Evolutionary conservation across 2,888 invertebrate species (phyloP), one percentile per base, ranked within the genome.

Genomic region (Microchrysa polita): DNA sequence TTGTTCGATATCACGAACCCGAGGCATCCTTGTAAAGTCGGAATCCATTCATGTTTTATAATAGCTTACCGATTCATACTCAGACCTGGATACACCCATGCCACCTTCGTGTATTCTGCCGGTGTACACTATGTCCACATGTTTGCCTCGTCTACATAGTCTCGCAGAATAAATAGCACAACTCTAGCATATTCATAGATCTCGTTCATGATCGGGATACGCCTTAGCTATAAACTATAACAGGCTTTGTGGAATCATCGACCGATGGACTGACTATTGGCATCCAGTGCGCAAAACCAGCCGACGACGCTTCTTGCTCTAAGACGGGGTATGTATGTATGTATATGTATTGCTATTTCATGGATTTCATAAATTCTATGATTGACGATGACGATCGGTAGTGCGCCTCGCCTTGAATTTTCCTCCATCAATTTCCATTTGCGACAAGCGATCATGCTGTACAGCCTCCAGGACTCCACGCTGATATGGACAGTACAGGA

Each of bases 361-460:
- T 20, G 65, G 20, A 44, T 65, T 65, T 65, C 14, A 65, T 20
- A 65, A 44, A 48, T 27, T 44, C 12, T 48, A 65, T 65, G 65
- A 65, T 65, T 65, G 65, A 65, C 65, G 65, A 48, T 23, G 48
- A 65, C 44, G 48, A 65, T 65, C 44, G 42, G 44, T 65, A 65
- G 65, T 65, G 44, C 20, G 65, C 65, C 23, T 65, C 22, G 65
- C 4, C 44, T 65, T 65, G 65, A 44, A 20, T 44, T 65, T 22
- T 48, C 65, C 44, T 65, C 65, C 65, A 65, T 65, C 65, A 65
- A 65, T 65, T 65, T 65, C 22, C 12, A 65, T 65, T 23, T 65
- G 65, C 65, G 65, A 65, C 65, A 65, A 65, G 27, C 2, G 65
- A 65, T 65, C 65, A 65, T 65, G 65, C 34, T 44, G n/a, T n/a